These are phyloP conservation scores for Hapalemur alaotrensis DNA, from an alignment of 2,797 vertebrate genomes.

Conservation along the genomic window DNA sequence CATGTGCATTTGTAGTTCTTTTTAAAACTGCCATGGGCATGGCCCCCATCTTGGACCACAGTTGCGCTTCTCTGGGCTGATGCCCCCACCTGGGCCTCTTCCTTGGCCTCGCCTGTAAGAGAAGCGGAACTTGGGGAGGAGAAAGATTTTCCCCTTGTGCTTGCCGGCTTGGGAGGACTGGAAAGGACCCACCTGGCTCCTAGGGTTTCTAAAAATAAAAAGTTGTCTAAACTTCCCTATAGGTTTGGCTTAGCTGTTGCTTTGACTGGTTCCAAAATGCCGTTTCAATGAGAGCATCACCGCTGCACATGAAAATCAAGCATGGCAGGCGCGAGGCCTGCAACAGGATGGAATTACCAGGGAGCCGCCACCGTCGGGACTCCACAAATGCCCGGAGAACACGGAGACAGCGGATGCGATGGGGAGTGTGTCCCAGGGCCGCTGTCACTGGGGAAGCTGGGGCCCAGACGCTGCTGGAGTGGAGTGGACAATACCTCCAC, in stretches of 20 bases:
- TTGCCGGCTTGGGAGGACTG: conserved; percentile 34
- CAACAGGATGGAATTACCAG: not conserved
- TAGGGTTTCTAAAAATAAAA: conserved; percentile 63
- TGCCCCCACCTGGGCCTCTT: conserved; percentile 53
- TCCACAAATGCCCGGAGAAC: accelerated
- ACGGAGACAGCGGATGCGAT: accelerated
- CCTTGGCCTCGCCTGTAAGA: not conserved
- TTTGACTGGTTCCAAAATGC: conserved; percentile 6
- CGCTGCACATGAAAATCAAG: not conserved
- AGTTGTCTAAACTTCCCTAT: conserved; percentile 20
- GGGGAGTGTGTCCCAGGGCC: accelerated
- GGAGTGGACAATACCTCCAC: accelerated
- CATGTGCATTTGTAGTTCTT: not conserved
- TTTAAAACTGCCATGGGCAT: not conserved
- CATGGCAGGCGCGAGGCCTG: not conserved
- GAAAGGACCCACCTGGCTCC: conserved; percentile 72
- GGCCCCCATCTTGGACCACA: not conserved
- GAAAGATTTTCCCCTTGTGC: conserved; percentile 67
- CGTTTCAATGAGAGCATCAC: not conserved
- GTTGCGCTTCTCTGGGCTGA: not conserved
- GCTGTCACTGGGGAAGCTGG: accelerated
- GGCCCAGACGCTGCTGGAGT: accelerated
- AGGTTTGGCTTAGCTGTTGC: conserved; percentile 39
- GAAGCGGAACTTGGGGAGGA: conserved; percentile 24
- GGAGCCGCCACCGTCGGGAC: accelerated